Base-by-base conservation (phyloP, 2,113 vertebrate species). In the Ploceus nigricollis region DNA sequence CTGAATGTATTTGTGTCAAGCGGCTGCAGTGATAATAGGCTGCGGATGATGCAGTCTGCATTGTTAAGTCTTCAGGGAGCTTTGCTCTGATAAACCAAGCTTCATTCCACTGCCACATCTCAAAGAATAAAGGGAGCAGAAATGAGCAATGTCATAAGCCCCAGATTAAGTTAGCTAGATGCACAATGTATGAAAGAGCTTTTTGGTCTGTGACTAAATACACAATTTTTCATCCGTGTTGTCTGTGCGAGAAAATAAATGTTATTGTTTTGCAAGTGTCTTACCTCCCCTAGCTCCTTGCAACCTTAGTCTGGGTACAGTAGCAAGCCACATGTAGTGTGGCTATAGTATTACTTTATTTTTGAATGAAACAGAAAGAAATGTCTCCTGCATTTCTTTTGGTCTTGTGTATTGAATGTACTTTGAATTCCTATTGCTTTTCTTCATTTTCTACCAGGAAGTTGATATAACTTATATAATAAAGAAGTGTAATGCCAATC, bases 1-100 rank as follows among this genome's bases (percentile, higher is more conserved):
- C 95, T 70, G 86, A 95, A 69, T 33, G 30, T 73, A 54, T 96
- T 96, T 95, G 95, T 96, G 93, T 98, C 96, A 96, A 88, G 72
- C 2, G 64, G 89, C 97, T 94, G 95, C 87, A 95, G 96, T 75
- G 90, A 89, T 97, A 75, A 94, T 85, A 69, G 87, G 92, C 94
- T 97, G 97, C 66, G 6, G 93, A 95, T 96, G 94, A 97, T n/a
- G 57, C 94, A 96, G 92, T 90, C 95, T 51, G 58, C 88, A 48
- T 86, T 48, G 31, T 54, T 56, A 39, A 87, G 84, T 96, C 97
- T 96, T 97, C 63, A 24, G 94, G 85, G 96, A 97, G 93, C 73
- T 63, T 50, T 82, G 82, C 58, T 68, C 73, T 86, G 88, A 92
- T 77, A 64, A 97, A 86, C 75, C 33, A 17, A n/a, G 37, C 53